These are phyloP conservation scores for Egretta garzetta DNA, from an alignment of 2,113 vertebrate species.

Conservation along the genomic window DNA sequence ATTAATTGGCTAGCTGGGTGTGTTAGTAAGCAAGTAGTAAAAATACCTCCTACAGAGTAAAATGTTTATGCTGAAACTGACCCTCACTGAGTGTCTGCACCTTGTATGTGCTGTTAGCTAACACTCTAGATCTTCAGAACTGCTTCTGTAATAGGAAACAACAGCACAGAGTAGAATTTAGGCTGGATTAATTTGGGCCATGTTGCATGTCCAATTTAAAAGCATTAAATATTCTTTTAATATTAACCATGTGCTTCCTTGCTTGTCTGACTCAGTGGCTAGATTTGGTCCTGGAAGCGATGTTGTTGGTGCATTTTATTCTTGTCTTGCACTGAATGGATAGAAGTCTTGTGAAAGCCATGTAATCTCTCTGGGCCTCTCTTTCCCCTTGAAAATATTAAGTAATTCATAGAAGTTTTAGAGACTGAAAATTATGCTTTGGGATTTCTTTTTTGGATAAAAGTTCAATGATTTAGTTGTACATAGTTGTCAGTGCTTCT, in stretches of 20 bases:
- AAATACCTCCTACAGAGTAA: neutral
- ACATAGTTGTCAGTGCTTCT: rapidly evolving
- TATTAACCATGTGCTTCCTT: neutral
- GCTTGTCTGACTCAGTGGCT: neutral
- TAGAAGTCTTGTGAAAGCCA: neutral
- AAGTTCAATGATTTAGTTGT: neutral
- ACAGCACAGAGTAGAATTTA: neutral
- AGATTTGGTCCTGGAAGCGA: neutral
- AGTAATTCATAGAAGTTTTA: neutral
- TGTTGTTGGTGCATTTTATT: neutral
- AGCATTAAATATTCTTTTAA: neutral
- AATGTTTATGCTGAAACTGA: neutral
- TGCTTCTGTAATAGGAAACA: constrained; percentile 6
- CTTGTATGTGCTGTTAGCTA: neutral
- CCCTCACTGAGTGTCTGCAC: neutral
- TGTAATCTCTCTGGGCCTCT: neutral
- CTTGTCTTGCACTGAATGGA: neutral
- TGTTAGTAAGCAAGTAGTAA: neutral
- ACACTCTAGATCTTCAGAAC: neutral
- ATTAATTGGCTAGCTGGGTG: neutral
- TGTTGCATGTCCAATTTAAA: neutral
- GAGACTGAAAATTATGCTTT: neutral
- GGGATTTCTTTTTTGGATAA: neutral
- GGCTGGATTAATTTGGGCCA: neutral
- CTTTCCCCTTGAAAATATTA: neutral